Evolutionary conservation across 2,797 vertebrate species (phyloP), one percentile per base, ranked within the genome.

Genomic region (Corythornis leucogaster): DNA sequence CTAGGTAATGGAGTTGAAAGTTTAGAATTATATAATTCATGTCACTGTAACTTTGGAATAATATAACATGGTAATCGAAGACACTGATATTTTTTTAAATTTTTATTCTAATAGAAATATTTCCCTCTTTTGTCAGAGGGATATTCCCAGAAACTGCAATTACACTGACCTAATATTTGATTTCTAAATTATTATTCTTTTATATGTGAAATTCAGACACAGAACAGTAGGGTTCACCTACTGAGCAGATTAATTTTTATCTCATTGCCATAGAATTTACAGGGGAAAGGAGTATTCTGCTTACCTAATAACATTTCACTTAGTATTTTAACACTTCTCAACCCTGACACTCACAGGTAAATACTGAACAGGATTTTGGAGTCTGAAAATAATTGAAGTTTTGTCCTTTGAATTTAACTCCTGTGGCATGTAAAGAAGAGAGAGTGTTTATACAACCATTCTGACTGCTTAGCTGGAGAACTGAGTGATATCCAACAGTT

Each of bases 281-380:
- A 85, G 75, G 43, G 24, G 43, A 66, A 77, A 84, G 75, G 75
- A 92, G 64, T 68, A 33, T 85, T 90, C 58, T 80, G 50, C 42
- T 90, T 91, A 64, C 46, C 68, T 94, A 77, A 75, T 92, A 94
- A 94, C 94, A 93, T 53, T 87, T 11, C 75, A 75, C 64, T 93
- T 86, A 77, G 13, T 71, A 80, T 87, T 51, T 71, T 91, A 87
- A 77, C 71, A 48, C 15, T 90, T 90, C 42, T 62, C 45, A 45
- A 28, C 14, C 38, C 64, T 88, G 62, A 80, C 35, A 59, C 13
- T 85, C 62, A 55, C 7, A 54, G 61, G 54, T 90, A 88, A 94
- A 85, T 89, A 80, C 15, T 31, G 42, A 82, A 67, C 26, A 80
- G 11, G 46, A 79, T 66, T 88, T 93, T 54, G 12, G 54, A 82